These are phyloP conservation scores for Tetragonula clypearis DNA, from an alignment of 1,140 invertebrate genomes.

Conservation along the genomic window DNA sequence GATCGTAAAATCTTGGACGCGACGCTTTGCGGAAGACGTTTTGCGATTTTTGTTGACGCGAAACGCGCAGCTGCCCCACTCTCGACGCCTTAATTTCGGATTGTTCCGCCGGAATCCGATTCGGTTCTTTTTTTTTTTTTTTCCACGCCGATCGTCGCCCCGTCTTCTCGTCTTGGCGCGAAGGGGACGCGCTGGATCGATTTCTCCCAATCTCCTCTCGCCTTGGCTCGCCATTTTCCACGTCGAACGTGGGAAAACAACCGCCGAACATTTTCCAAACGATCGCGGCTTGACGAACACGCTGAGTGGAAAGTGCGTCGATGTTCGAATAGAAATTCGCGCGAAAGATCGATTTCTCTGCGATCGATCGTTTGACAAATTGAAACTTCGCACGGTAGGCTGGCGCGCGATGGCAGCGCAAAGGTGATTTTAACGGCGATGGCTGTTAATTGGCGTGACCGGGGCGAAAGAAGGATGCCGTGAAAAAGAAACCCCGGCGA, in stretches of 20 bases:
- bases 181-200: constrained; percentile 13
- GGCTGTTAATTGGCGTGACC: constrained; percentile 74
- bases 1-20: constrained; percentile 57
- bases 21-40: constrained; percentile 22
- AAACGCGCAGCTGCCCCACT: constrained; percentile 42
- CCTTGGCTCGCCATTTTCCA: too few species aligned
- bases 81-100: constrained; percentile 35
- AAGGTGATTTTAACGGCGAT: constrained; percentile 70
- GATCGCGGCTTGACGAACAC: too few species aligned
- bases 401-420: constrained; percentile 27
- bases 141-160: neutral
- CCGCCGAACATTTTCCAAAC: too few species aligned
- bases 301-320: too few species aligned
- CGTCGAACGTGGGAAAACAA: too few species aligned
- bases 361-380: constrained; percentile 25
- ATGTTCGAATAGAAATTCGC: too few species aligned
- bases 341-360: too few species aligned
- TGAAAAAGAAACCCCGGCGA: constrained; percentile 50
- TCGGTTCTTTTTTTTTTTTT: constrained; percentile 13
- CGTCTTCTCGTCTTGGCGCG: neutral
- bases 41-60: constrained; percentile 34
- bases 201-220: neutral
- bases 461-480: constrained; percentile 62
- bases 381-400: constrained; percentile 39
- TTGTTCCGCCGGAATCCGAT: constrained; percentile 19